Conservation (phyloP, 53 echinoderm and acorn worm species). For the Patiria pectinifera region DNA sequence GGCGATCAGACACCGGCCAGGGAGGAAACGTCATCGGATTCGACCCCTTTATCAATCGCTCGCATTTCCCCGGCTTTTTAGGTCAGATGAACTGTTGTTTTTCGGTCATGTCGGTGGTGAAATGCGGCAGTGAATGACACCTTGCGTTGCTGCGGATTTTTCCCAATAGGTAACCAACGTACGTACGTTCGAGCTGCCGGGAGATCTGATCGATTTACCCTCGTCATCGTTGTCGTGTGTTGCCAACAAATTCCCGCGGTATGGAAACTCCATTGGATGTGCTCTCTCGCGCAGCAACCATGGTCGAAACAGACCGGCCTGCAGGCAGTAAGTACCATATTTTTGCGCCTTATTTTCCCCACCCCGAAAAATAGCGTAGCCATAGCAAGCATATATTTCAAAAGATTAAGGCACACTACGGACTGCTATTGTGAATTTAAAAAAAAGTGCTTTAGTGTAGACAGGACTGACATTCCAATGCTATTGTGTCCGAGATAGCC, state of each 20-base stretch:
- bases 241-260: constrained; percentile 22
- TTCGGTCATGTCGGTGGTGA: constrained; percentile 1
- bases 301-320: constrained; percentile 82
- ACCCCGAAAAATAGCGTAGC: not conserved
- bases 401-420: not conserved
- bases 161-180: not conserved
- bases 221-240: not conserved
- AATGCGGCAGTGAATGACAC: constrained; percentile 47
- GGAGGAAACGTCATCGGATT: not conserved
- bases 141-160: constrained; percentile 58
- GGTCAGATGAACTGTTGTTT: not conserved
- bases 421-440: not conserved
- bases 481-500: constrained; percentile 27
- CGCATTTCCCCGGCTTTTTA: not conserved
- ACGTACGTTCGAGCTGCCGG: constrained; percentile 17
- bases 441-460: not conserved
- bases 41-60: not conserved
- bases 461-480: constrained; percentile 31
- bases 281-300: constrained; percentile 88
- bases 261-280: constrained; percentile 92
- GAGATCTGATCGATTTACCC: not conserved
- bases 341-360: not conserved
- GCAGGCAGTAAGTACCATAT: constrained; percentile 59
- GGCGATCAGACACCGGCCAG: not conserved
- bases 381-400: not conserved